Evolutionary conservation across 2,797 vertebrate genomes (phyloP), one percentile per base, ranked within the genome.

Genomic region (Oreonectes daqikongensis): DNA sequence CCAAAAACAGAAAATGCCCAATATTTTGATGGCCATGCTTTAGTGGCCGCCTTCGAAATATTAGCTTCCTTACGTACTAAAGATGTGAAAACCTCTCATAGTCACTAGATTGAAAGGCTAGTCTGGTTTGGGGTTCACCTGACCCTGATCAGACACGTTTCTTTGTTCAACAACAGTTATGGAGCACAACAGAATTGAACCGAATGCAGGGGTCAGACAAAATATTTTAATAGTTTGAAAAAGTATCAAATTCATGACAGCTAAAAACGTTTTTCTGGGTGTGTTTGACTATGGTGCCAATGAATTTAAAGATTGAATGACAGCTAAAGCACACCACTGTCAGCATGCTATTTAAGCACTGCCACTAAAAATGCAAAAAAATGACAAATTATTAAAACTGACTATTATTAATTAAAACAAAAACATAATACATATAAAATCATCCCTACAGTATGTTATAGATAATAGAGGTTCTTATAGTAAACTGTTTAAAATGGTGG

Each of bases 11-110:
- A 63, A 24, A 65, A 65, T 5, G 1, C 24, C 35, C 22, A 28
- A 17, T 9, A 26, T 44, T 20, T 71, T 44, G 35, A 55, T 46
- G 64, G 7, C 40, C 38, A 48, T 28, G 68, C 46, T 70, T 61
- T 7, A 32, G n/a, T 63, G 22, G 24, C 57, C 26, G 20, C 44
- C 22, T 71, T 18, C 5, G 17, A 20, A 38, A 59, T 3, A 12
- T 30, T 24, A n/a, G n/a, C n/a, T n/a, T n/a, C n/a, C n/a, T n/a
- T n/a, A n/a, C n/a, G 20, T 52, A 22, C 50, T 22, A 26, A 22
- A 3, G 22, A 26, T 55, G 52, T 55, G 8, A 7, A 22, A 22
- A 52, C 3, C 22, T 55, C 6, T 46, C 20, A 22, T 4, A 24
- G 11, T 53, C 52, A 24, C 10, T 55, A 5, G 12, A 55, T 15